Percentiles rank a stretch among this genome's conserved stretches.
Evolutionary conservation across 2,797 vertebrate genomes (phyloP).

Genomic region (Sebastes vulpes): DNA sequence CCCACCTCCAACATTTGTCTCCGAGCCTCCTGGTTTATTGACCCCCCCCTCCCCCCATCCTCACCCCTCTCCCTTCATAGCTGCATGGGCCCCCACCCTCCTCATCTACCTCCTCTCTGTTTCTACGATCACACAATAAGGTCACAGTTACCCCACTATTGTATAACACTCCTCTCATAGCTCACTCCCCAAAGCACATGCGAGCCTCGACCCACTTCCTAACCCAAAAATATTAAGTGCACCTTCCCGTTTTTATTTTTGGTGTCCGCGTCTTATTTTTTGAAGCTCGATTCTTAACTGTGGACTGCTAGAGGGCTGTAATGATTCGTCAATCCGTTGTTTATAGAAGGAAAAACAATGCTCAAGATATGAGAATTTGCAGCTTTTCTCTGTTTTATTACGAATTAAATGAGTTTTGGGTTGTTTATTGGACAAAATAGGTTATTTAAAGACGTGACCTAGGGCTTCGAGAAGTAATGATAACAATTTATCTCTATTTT

Average conservation of each 20-base stretch:
- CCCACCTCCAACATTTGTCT: slow-evolving; percentile 29
- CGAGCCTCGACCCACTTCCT: slow-evolving; percentile 33
- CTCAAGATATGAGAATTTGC: not conserved
- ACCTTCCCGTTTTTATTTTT: slow-evolving; percentile 23
- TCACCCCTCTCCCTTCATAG: not conserved
- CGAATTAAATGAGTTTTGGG: not conserved
- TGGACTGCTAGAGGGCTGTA: not conserved
- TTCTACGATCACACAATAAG: slow-evolving; percentile 24
- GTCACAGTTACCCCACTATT: slow-evolving; percentile 28
- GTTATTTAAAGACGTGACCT: not conserved
- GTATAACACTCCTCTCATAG: slow-evolving; percentile 17
- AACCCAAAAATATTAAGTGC: slow-evolving; percentile 18
- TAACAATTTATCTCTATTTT: not conserved
- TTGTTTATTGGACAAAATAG: not conserved
- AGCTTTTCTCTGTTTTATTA: not conserved
- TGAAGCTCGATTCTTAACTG: not conserved
- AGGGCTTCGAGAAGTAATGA: not conserved
- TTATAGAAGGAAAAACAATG: not conserved
- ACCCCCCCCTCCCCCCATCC: not conserved
- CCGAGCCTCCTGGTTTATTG: not conserved
- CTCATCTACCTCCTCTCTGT: not conserved
- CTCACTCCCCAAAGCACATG: slow-evolving; percentile 16
- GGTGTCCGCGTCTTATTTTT: slow-evolving; percentile 2
- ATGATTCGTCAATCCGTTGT: not conserved
- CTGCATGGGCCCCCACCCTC: not conserved